A percentile compares a stretch with the other conserved stretches of the same genome.
Evolutionary conservation across 2,113 vertebrate species (phyloP).

Genomic region (Hemiscyllium ocellatum): DNA sequence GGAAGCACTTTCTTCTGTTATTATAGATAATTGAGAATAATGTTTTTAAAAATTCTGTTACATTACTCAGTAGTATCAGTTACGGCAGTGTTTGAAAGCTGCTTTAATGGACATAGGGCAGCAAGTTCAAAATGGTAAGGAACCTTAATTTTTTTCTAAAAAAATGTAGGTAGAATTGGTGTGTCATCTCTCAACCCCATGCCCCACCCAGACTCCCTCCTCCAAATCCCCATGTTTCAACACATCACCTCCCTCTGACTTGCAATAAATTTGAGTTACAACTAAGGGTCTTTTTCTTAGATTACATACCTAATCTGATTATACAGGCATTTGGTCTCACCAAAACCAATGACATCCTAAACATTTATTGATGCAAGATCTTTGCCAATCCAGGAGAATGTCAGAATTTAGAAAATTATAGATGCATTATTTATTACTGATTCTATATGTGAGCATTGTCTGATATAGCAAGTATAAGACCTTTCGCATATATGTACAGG

Average conservation of each 20-base stretch:
- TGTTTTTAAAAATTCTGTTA: not conserved
- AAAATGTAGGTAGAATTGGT: not conserved
- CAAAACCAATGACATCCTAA: not conserved
- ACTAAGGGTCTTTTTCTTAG: not conserved
- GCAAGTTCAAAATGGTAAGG: not conserved
- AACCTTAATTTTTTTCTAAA: no score
- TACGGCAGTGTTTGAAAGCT: not conserved
- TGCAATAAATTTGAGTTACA: not conserved
- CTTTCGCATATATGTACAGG: conserved; percentile 55
- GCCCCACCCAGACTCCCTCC: no score
- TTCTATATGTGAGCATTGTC: not conserved
- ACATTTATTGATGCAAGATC: not conserved
- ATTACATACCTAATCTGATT: not conserved
- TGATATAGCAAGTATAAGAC: not conserved
- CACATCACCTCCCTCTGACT: not conserved
- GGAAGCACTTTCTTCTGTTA: not conserved
- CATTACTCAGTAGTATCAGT: not conserved
- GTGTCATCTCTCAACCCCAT: no score
- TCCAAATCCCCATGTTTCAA: no score
- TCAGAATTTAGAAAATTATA: not conserved
- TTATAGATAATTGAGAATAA: not conserved
- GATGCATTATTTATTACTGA: not conserved
- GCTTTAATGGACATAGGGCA: not conserved
- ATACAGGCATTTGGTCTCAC: not conserved
- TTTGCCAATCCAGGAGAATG: not conserved